Base-by-base conservation (phyloP, 2,888 invertebrate genomes). In the Harpalus rufipes region DNA sequence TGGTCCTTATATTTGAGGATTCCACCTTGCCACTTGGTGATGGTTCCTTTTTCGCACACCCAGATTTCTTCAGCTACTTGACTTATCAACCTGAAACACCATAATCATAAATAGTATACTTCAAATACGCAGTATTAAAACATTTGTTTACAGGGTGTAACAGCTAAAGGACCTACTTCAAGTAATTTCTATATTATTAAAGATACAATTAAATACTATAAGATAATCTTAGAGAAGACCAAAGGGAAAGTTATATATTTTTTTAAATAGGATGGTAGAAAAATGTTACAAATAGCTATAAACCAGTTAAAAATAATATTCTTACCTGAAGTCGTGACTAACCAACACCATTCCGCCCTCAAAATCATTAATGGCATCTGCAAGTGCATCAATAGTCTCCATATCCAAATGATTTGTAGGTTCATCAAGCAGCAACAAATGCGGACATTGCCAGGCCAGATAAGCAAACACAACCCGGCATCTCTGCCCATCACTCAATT, bases 11-110 rank as follows among this genome's bases (percentile, higher is more conserved):
- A 99, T 86, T 96, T 94, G 89, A 97, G 94, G 92, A 99, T 99
- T 89, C 96, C 97, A 14, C 99, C 98, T 87, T 97, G 95, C 98
- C 99, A 99, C 91, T 99, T 98, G 32, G 98, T 99, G 82, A 98
- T 96, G 4, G 96, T 95, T 89, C 96, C 96, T 87, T 99, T 96
- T 91, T 99, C 99, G 91, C 99, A 99, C 65, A 99, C 96, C 99
- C 99, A 99, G 91, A 99, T 99, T 92, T 98, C 98, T 91, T 99
- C 96, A 8, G 99, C 99, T 44, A 99, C 99, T 95, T 99, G 99
- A 92, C 97, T 98, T 87, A 99, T 99, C 82, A 99, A 95, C 91
- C 44, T 51, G 10, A 7, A 12, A 12, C 2, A 51, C 12, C 0
- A 51, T 12, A 51, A 8, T 51, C 10, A 0, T 6, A 10, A 51